A percentile compares a stretch with the other conserved stretches of the same genome.
Conservation (phyloP, 1,140 invertebrate genomes). For the Rhagoletis pomonella region DNA sequence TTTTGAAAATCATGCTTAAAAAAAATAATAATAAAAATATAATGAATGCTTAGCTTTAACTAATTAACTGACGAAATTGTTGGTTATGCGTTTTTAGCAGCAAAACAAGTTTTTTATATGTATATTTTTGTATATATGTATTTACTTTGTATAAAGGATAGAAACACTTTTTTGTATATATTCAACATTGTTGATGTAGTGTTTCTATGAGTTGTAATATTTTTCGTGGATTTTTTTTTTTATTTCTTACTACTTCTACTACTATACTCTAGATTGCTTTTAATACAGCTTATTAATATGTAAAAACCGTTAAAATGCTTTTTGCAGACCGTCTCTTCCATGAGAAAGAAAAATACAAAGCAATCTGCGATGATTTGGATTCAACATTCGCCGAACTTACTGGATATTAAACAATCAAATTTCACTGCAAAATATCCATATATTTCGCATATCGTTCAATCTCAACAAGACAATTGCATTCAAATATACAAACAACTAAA, state of each 20-base stretch:
- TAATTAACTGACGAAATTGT: slow-evolving; percentile 32
- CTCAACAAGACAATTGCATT: slow-evolving; percentile 50
- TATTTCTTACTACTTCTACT: slow-evolving; percentile 14
- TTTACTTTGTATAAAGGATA: not conserved
- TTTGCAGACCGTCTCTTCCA: slow-evolving; percentile 92
- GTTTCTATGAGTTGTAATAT: not conserved
- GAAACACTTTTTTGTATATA: slow-evolving; percentile 10
- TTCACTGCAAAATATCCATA: slow-evolving; percentile 58
- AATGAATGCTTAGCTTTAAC: slow-evolving; percentile 29
- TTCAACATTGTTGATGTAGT: slow-evolving; percentile 5
- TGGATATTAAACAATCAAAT: slow-evolving; percentile 81
- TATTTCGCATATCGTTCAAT: slow-evolving; percentile 25
- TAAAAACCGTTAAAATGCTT: slow-evolving; percentile 67
- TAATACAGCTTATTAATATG: slow-evolving; percentile 52
- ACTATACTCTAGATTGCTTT: slow-evolving; percentile 16
- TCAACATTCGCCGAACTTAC: slow-evolving; percentile 93
- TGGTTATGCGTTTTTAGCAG: not conserved
- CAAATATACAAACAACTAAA: slow-evolving; percentile 11
- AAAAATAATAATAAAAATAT: not conserved
- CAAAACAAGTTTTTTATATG: not conserved
- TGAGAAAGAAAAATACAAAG: slow-evolving; percentile 97
- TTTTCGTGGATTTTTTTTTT: slow-evolving; percentile 46
- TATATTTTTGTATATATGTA: slow-evolving; percentile 21
- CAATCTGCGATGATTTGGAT: slow-evolving; percentile 98
- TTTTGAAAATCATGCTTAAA: not conserved